phyloP scores from a whole-genome alignment of 2,888 invertebrate species.

The Scaptomyza tumidula region DNA sequence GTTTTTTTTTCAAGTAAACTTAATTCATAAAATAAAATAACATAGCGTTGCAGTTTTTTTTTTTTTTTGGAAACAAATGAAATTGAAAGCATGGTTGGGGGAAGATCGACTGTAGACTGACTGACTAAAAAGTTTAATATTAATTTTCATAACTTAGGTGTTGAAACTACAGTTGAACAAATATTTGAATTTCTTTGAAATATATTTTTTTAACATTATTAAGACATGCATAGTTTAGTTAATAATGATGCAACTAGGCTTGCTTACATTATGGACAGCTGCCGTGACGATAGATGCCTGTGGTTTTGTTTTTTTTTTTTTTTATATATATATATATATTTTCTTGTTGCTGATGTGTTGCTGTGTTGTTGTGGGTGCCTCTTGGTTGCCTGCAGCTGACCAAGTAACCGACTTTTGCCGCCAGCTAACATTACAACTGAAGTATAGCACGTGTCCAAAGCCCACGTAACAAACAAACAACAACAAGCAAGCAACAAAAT shows the following conservation, averaged over 20 bases:
- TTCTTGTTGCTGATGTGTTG: slow-evolving; percentile 7
- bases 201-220: slow-evolving; percentile 8
- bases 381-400: slow-evolving; percentile 42
- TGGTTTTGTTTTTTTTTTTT: no score
- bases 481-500: slow-evolving; percentile 1
- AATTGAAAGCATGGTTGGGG: no score
- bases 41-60: no score
- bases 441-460: slow-evolving; percentile 13
- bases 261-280: slow-evolving; percentile 51
- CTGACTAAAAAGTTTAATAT: no score
- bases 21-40: no score
- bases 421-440: slow-evolving; percentile 59
- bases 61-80: no score
- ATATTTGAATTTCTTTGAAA: not conserved
- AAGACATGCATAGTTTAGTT: slow-evolving; percentile 1
- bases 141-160: no score
- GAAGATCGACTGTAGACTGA: no score
- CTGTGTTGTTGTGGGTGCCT: slow-evolving; percentile 31
- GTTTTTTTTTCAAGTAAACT: no score
- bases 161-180: no score
- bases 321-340: no score
- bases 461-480: slow-evolving; percentile 38
- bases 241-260: slow-evolving; percentile 46
- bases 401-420: slow-evolving; percentile 68
- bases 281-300: slow-evolving; percentile 47